Base-by-base conservation (phyloP, 2,113 vertebrate genomes). In the Phocoena phocoena region DNA sequence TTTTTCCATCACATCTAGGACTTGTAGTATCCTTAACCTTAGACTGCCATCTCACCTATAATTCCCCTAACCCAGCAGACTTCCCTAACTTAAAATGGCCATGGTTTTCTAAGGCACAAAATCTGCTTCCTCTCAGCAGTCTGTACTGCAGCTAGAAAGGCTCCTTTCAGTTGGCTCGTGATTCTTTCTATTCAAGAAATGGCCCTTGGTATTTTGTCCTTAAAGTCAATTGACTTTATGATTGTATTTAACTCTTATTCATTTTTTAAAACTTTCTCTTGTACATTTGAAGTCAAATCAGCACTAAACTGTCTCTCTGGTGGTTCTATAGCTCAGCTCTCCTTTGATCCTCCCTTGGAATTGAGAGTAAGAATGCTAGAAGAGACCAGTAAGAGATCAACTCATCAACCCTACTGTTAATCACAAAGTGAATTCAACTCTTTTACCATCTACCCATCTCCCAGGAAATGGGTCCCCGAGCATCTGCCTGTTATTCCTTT, bases 381-480 rank as follows among this genome's bases (percentile, higher is more conserved):
- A 73, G 77, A 53, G 36, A 73, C 86, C 25, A 60, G 70, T 70
- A 47, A 41, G 73, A 86, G 63, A 93, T 58, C 82, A 95, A 55
- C 36, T 93, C n/a, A 65, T 92, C 77, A 71, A 38, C 55, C 73
- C 65, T 47, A 31, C 53, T 36, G 36, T 80, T 93, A 88, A 95
- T 97, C 95, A 85, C 47, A 47, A 26, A 93, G 68, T 55, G 84
- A 88, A 92, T 92, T 93, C 74, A 74, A 9, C 53, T 89, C 74
- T 26, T 94, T 85, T 25, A 67, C 47, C 87, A 74, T 71, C 82
- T 93, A 70, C 67, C 36, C 73, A 76, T 93, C 91, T 89, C 36
- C 55, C 60, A 71, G 80, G 41, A 92, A 82, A 88, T 65, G 38
- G 68, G 84, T 23, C 65, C 44, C 79, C 63, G 70, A 81, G 71